phyloP scores from a whole-genome alignment of 2,888 invertebrate genomes.

The Heteromyza rotundicornis region DNA sequence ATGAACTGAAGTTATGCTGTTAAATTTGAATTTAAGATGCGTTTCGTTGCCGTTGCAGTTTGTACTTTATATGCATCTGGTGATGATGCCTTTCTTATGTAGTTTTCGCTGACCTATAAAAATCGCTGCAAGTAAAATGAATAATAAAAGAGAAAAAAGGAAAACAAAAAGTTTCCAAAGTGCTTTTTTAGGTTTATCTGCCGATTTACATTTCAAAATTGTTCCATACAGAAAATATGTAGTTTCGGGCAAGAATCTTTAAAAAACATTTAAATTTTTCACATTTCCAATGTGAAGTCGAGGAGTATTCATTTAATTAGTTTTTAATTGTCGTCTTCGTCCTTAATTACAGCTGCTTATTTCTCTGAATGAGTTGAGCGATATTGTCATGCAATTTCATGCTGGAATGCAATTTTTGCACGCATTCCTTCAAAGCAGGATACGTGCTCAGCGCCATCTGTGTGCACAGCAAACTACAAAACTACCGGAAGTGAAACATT shows the following conservation, averaged over 20 bases:
- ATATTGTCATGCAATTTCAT: slow-evolving; percentile 1
- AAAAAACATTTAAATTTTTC: too few species aligned
- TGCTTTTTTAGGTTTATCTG: background rate
- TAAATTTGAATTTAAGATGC: background rate
- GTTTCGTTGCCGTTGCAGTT: slow-evolving; percentile 1
- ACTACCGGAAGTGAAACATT: slow-evolving; percentile 32
- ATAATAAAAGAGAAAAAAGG: too few species aligned
- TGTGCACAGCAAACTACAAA: background rate
- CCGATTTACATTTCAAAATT: background rate
- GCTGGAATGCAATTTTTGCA: background rate
- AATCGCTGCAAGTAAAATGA: background rate
- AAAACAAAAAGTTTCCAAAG: background rate
- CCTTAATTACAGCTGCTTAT: too few species aligned
- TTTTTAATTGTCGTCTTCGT: too few species aligned
- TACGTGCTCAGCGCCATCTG: background rate
- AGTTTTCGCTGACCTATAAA: slow-evolving; percentile 37
- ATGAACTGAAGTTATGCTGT: background rate
- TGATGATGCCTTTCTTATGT: slow-evolving; percentile 31
- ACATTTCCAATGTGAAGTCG: too few species aligned
- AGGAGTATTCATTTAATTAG: too few species aligned
- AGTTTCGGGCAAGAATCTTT: too few species aligned
- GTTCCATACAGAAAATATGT: too few species aligned
- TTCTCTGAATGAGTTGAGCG: too few species aligned
- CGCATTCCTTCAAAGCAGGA: background rate
- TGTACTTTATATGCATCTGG: background rate